Percentiles rank a stretch among this genome's conserved stretches.
phyloP scores from a whole-genome alignment of 92 coral and sea anemone species.

The Parazoanthus swiftii region DNA sequence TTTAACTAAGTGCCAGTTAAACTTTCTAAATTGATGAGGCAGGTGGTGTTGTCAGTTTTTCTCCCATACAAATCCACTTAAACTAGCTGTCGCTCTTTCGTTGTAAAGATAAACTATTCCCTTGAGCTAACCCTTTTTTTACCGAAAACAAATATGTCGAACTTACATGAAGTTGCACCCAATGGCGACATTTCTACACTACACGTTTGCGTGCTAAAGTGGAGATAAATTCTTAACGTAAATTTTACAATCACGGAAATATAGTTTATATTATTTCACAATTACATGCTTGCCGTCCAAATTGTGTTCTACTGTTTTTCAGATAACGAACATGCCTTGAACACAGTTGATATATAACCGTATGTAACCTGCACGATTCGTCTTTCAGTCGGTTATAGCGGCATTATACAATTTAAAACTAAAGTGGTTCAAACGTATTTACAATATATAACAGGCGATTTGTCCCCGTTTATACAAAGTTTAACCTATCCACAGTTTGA shows the following conservation, averaged over 20 bases:
- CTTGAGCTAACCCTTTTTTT: background rate
- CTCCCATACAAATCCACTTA: background rate
- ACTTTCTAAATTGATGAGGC: background rate
- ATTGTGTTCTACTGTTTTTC: too few relatives aligned
- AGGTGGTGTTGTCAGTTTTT: background rate
- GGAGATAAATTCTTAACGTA: background rate
- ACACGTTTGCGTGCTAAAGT: background rate
- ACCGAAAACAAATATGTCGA: background rate
- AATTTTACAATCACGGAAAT: background rate
- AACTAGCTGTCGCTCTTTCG: background rate
- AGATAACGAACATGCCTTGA: background rate
- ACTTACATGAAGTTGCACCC: background rate
- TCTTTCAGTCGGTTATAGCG: too few relatives aligned
- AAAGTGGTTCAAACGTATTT: too few relatives aligned
- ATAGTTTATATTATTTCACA: too few relatives aligned
- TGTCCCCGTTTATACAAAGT: background rate
- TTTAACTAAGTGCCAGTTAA: background rate
- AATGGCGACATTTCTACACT: background rate
- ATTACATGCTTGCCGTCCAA: too few relatives aligned
- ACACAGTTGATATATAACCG: background rate
- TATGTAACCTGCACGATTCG: background rate
- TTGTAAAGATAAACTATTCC: background rate
- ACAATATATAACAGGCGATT: too few relatives aligned
- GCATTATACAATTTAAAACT: background rate
- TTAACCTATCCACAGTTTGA: background rate